Base-by-base conservation (phyloP, 2,888 invertebrate genomes). In the Apeira syringaria region DNA sequence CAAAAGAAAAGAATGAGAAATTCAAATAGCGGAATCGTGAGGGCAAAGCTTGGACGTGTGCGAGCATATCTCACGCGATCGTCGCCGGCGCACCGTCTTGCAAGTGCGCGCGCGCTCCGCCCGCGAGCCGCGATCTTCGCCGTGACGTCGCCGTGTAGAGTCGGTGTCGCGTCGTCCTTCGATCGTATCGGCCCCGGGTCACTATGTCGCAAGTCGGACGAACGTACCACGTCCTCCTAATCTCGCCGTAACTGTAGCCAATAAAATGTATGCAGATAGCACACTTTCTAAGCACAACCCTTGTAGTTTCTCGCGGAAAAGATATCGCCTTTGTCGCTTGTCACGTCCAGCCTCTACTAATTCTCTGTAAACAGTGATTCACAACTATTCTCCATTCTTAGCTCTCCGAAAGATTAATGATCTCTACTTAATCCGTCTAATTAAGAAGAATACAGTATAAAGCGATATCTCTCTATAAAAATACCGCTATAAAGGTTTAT, bases 31-130 rank as follows among this genome's bases (percentile, higher is more conserved):
- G 67, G 61, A 59, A 61, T 71, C 69, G 71, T 69, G 74, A 70
- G 75, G 64, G 62, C 63, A 63, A 38, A 42, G 44, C 40, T 39
- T 58, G 58, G 72, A 79, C 80, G 80, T 80, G 82, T 68, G 59
- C 67, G 61, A 51, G 56, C 59, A 62, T 74, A 81, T 82, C 83
- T 78, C 82, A 80, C 83, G 81, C 83, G 76, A 82, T 80, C 83
- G 57, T 5, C 11, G 12, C 8, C 37, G 27, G 20, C 25, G 24
- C 20, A n/a, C n/a, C n/a, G n/a, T n/a, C n/a, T n/a, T n/a, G n/a
- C n/a, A n/a, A n/a, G n/a, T n/a, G n/a, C n/a, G n/a, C n/a, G n/a
- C n/a, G n/a, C n/a, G n/a, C n/a, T 5, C 30, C 30, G 25, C 20
- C 29, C 18, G 68, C 56, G n/a, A n/a, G 61, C 60, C 59, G 42